Conservation (phyloP, 23 tunicate genomes). For the Corella eumyota region DNA sequence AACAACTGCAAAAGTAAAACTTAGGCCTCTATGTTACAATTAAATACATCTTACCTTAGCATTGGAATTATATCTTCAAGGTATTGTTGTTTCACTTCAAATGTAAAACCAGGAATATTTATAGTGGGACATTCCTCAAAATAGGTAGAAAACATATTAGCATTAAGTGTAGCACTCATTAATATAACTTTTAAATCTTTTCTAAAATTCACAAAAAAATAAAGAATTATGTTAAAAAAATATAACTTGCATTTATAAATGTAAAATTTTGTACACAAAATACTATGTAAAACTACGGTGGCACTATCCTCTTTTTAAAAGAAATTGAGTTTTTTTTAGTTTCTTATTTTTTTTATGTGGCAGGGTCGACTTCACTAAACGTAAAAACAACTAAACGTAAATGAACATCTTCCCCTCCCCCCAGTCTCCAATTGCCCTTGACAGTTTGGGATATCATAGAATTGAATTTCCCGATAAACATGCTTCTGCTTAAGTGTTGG, state of each 20-base stretch:
- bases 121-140: constrained; percentile 45
- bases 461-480: no score
- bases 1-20: not conserved
- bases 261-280: not conserved
- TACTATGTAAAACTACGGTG: no score
- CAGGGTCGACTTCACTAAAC: no score
- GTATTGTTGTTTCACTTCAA: constrained; percentile 31
- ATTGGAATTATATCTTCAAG: constrained; percentile 49
- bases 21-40: not conserved
- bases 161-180: constrained; percentile 88
- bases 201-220: constrained; percentile 9
- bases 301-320: no score
- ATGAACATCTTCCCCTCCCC: no score
- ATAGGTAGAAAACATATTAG: constrained; percentile 55
- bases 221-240: not conserved
- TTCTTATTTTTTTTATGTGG: no score
- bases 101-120: constrained; percentile 79
- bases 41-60: constrained; percentile 1
- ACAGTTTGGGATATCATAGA: no score
- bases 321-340: no score
- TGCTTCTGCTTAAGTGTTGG: no score
- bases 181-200: constrained; percentile 60
- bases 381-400: no score
- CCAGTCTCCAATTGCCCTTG: no score
- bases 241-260: no score